phyloP scores from a whole-genome alignment of 1,140 invertebrate genomes.

The Apis dorsata region DNA sequence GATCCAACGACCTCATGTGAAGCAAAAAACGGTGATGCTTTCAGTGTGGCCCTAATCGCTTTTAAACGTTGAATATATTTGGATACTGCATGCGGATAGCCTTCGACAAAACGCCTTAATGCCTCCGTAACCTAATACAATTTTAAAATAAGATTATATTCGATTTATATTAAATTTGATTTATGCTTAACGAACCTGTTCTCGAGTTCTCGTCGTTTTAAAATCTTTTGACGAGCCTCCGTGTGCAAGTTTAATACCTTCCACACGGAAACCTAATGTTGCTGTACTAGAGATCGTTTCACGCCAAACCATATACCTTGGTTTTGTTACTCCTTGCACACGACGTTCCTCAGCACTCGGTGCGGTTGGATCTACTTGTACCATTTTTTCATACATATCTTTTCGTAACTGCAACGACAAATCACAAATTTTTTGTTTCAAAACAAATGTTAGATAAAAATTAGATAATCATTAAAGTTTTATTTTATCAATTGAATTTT shows the following conservation, averaged over 20 bases:
- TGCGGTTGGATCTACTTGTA: constrained; percentile 94
- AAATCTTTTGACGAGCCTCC: constrained; percentile 96
- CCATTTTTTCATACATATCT: constrained; percentile 99
- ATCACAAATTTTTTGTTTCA: background rate
- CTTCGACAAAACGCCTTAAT: constrained; percentile 90
- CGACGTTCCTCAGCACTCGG: constrained; percentile 94
- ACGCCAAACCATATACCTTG: constrained; percentile 98
- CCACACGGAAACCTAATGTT: constrained; percentile 96
- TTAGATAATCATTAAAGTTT: too few species aligned
- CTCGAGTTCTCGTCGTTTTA: constrained; percentile 94
- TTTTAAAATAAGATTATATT: background rate
- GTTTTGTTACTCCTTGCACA: constrained; percentile 95
- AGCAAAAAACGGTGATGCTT: constrained; percentile 92
- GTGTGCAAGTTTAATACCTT: constrained; percentile 94
- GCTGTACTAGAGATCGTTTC: constrained; percentile 98
- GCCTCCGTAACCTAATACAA: constrained; percentile 86
- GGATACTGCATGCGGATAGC: constrained; percentile 87
- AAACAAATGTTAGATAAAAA: background rate
- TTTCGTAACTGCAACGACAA: constrained; percentile 76
- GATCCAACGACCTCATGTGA: constrained; percentile 98
- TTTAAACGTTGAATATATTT: constrained; percentile 92
- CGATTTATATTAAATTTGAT: background rate
- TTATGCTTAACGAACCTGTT: constrained; percentile 78
- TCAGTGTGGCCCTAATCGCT: constrained; percentile 89
- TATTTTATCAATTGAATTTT: background rate